A percentile compares a stretch with the other conserved stretches of the same genome.
Evolutionary conservation across 1,140 invertebrate genomes (phyloP).

Genomic region (Homalodisca vitripennis): DNA sequence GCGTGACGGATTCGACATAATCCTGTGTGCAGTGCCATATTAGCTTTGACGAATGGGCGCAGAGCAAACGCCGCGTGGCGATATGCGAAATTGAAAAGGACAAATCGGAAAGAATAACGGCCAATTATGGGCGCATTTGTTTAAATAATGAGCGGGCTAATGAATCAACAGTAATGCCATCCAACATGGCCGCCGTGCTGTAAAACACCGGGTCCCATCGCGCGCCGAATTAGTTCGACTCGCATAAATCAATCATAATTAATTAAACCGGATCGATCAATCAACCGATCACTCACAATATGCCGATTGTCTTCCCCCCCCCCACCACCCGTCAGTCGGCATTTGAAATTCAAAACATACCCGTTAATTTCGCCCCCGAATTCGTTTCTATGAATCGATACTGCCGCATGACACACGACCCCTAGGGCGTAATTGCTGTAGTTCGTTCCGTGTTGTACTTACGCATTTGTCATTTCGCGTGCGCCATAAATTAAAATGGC

Average conservation of each 20-base stretch:
- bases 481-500: too few species aligned
- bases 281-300: conserved; percentile 28
- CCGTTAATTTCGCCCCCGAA: background rate
- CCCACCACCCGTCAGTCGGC: background rate
- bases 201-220: conserved; percentile 18
- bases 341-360: conserved; percentile 18
- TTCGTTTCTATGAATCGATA: background rate
- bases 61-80: too few species aligned
- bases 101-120: conserved; percentile 28
- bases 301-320: background rate
- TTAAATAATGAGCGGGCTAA: conserved; percentile 23
- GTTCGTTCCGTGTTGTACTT: background rate
- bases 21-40: background rate
- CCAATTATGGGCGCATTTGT: conserved; percentile 24
- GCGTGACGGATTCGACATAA: conserved; percentile 16
- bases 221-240: background rate
- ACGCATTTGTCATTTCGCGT: conserved; percentile 3
- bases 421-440: conserved; percentile 4
- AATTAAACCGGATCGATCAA: conserved; percentile 32
- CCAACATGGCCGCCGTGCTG: conserved; percentile 19
- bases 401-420: too few species aligned
- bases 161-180: conserved; percentile 22
- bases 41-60: background rate
- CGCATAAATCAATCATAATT: conserved; percentile 35
- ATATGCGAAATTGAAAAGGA: conserved; percentile 12